Base-by-base conservation (phyloP, 1,140 invertebrate species). In the Armadillidium nasatum region DNA sequence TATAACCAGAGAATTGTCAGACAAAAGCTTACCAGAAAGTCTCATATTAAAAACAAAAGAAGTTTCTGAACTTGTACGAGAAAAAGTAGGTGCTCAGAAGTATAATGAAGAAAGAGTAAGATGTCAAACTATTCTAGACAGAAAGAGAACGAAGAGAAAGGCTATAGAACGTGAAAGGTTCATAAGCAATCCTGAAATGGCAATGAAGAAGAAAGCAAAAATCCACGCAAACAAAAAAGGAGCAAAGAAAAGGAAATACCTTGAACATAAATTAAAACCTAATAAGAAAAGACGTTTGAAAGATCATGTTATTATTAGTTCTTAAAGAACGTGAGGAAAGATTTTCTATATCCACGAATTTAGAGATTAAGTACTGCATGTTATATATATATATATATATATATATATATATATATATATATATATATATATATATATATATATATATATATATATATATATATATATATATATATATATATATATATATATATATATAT, bases 41-140 rank as follows among this genome's bases (percentile, higher is more conserved):
- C 72, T 79, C 19, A 44, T n/a, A 19, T 43, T 46, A 9, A 23
- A 68, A 21, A 79, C 78, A 1, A 54, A 54, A 7, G 80, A 81
- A 23, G 80, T 81, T 6, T 75, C 77, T 4, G 45, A 50, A 10
- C 44, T 81, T n/a, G 71, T 81, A 6, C 78, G 78, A 46, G 77
- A 78, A 13, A 67, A 44, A 10, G 21, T 81, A n/a, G 80, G 80
- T 10, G 46, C 75, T n/a, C 77, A 81, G 50, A 77, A 44, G 4
- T 81, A 81, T 46, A 78, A 54, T 11, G 73, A 75, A 67, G 73
- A 75, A 43, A n/a, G 50, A 15, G 33, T 19, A 43, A 21, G 66
- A 10, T 22, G 45, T 44, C 73, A 75, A 45, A 7, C 50, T 13
- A 60, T 13, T 19, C 50, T 60, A 13, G 50, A 60, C 1, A 60